These are phyloP conservation scores for Acrossocheilus wenchowensis DNA, from an alignment of 2,797 vertebrate species.

Conservation along the genomic window DNA sequence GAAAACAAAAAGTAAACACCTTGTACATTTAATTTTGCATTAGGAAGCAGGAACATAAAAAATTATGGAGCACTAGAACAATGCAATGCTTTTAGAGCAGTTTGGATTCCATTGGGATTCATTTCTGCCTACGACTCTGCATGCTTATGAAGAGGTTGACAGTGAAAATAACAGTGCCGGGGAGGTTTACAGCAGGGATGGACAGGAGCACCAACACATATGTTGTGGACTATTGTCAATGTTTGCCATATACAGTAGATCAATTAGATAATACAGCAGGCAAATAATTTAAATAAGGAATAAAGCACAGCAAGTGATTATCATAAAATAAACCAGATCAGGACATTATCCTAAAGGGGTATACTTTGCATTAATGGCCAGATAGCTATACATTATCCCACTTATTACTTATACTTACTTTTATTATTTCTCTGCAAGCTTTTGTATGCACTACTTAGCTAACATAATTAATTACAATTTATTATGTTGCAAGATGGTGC, in stretches of 20 bases:
- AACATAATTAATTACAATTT: neutral
- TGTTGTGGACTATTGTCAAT: neutral
- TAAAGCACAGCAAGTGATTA: neutral
- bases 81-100: conserved; percentile 20
- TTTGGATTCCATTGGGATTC: neutral
- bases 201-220: neutral
- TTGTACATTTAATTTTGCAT: neutral
- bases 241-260: neutral
- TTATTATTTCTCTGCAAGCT: neutral
- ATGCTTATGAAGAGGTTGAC: neutral
- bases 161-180: neutral
- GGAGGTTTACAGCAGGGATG: neutral
- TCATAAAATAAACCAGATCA: neutral
- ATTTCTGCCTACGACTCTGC: neutral
- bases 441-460: neutral
- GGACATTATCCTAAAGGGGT: neutral
- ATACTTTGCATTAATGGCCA: neutral
- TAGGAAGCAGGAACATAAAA: neutral
- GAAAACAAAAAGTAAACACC: neutral
- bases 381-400: no score
- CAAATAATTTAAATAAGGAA: neutral
- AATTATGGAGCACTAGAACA: neutral
- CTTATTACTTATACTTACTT: neutral
- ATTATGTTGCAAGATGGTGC: neutral
- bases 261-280: neutral